phyloP scores from a whole-genome alignment of 2,888 invertebrate genomes.

The Lapara coniferarum region DNA sequence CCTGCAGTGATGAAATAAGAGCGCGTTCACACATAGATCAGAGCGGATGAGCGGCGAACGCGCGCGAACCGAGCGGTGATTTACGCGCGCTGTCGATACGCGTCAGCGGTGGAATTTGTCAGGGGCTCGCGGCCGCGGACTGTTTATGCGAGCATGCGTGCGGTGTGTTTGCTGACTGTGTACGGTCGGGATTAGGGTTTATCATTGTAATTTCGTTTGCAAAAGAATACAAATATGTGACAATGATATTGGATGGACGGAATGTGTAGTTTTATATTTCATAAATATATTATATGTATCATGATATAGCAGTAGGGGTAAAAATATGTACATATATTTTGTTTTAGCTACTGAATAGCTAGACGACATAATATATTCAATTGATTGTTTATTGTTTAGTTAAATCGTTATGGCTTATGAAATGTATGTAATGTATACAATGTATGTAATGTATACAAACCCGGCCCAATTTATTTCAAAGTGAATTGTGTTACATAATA shows the following conservation, averaged over 20 bases:
- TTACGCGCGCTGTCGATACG: conserved; percentile 74
- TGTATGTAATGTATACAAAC: neutral
- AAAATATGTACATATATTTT: neutral
- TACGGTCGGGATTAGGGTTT: conserved; percentile 13
- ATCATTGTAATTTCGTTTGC: conserved; percentile 19
- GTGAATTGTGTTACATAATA: conserved; percentile 5
- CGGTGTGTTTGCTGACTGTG: conserved; percentile 30
- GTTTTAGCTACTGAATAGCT: neutral
- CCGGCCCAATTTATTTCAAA: neutral
- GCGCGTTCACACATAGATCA: conserved; percentile 59
- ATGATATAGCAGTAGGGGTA: no score
- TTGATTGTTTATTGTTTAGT: neutral
- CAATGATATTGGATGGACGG: no score
- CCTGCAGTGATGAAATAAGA: conserved; percentile 50
- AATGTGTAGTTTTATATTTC: no score
- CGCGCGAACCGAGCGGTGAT: conserved; percentile 54
- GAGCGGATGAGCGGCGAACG: conserved; percentile 54
- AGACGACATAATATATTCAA: neutral
- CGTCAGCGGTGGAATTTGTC: conserved; percentile 79
- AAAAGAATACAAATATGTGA: conserved; percentile 9
- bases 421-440: no score
- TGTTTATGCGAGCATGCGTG: conserved; percentile 71
- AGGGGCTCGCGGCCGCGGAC: conserved; percentile 48
- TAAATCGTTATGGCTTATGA: neutral
- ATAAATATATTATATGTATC: no score